phyloP scores from a whole-genome alignment of 2,888 invertebrate species.

The Polia nebulosa region DNA sequence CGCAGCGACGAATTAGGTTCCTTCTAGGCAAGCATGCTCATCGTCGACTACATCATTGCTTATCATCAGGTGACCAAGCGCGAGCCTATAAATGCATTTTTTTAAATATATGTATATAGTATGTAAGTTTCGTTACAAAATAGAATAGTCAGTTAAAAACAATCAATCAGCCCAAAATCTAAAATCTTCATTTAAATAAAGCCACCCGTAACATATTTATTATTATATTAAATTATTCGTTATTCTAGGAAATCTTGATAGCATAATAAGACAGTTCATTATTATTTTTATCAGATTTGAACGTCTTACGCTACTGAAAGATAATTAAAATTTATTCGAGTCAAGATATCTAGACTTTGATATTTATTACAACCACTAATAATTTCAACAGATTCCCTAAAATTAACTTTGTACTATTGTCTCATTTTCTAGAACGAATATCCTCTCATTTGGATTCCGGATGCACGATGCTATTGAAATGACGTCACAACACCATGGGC shows the following conservation, averaged over 20 bases:
- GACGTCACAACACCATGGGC: conserved; percentile 87
- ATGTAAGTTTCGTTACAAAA: too few relatives aligned
- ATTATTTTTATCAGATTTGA: conserved; percentile 28
- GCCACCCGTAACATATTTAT: too few relatives aligned
- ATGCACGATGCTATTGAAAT: conserved; percentile 89
- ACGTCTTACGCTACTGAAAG: background rate
- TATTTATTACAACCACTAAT: conserved; percentile 13
- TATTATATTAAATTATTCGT: background rate
- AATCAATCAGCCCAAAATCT: conserved; percentile 24
- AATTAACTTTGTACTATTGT: conserved; percentile 22
- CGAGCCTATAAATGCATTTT: too few relatives aligned
- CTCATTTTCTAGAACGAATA: conserved; percentile 66
- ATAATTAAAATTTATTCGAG: conserved; percentile 38
- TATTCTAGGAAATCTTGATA: background rate
- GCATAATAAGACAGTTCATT: background rate
- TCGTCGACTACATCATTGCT: too few relatives aligned
- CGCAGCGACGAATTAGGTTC: too few relatives aligned
- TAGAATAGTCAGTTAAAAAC: background rate
- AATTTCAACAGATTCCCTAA: background rate
- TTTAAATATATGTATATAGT: too few relatives aligned
- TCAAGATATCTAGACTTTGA: conserved; percentile 11
- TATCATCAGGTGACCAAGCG: too few relatives aligned
- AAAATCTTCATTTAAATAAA: too few relatives aligned
- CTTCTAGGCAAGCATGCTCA: too few relatives aligned
- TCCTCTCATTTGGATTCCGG: conserved; percentile 68